Evolutionary conservation across 2,888 invertebrate species (phyloP), one percentile per base, ranked within the genome.

Genomic region (Deilephila elpenor): DNA sequence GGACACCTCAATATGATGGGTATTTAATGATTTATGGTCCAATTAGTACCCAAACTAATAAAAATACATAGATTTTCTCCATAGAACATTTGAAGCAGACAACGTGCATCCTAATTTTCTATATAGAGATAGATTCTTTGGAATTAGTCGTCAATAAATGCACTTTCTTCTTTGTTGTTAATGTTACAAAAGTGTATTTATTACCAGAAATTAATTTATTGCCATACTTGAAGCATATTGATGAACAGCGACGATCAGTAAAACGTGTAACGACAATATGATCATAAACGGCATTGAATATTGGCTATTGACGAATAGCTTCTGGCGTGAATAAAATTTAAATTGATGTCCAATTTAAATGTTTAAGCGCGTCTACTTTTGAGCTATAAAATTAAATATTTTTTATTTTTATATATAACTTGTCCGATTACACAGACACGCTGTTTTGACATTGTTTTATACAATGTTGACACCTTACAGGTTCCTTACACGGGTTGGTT

Each of bases 1-100:
- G 93, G 92, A 87, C 90, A 76, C 74, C 80, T 78, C 77, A 72
- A 79, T 79, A 74, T 76, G 76, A 84, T 86, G 80, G 74, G 81
- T 75, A 84, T 83, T 76, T 75, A 78, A 80, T 82, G 79, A 89
- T 88, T 89, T 89, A 89, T 70, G 88, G 78, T 81, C 80, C 79
- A 81, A 86, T 88, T 88, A 84, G 77, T 81, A 84, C 78, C n/a
- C n/a, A n/a, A n/a, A n/a, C n/a, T n/a, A n/a, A n/a, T n/a, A n/a
- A n/a, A n/a, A n/a, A n/a, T n/a, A n/a, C n/a, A n/a, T n/a, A n/a
- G n/a, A n/a, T n/a, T n/a, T n/a, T n/a, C n/a, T n/a, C n/a, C n/a
- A n/a, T n/a, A n/a, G n/a, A n/a, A n/a, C n/a, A n/a, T n/a, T n/a
- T n/a, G n/a, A n/a, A n/a, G 44, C 44, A 44, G 44, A 44, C 11